Base-by-base conservation (phyloP, 2,113 vertebrate species). In the Nothobranchius kuhntae region DNA sequence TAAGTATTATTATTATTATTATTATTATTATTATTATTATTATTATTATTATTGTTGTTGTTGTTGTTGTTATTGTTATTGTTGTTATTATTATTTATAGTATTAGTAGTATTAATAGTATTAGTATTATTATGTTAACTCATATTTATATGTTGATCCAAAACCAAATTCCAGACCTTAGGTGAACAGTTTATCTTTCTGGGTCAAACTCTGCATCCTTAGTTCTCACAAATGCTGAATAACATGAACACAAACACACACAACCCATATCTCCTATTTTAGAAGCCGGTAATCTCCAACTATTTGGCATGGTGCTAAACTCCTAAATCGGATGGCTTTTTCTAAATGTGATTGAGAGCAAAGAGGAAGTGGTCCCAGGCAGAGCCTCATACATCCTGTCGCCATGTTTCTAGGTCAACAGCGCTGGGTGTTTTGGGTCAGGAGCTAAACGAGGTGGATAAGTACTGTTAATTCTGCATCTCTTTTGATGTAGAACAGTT, bases 231-330 rank as follows among this genome's bases (percentile, higher is more conserved):
- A 42, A 53, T 26, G n/a, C 17, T 45, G 10, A 35, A 21, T 45
- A 53, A 45, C 21, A 21, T 21, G 21, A 21, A 14, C 55, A 67
- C 45, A 71, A 42, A 65, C 57, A 75, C 63, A 64, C 52, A 61
- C 17, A 46, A 15, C n/a, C 73, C 71, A 57, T 72, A 78, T 73
- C 17, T 79, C 75, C 78, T 88, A 85, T 88, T 85, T 87, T 84
- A 73, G 70, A 81, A 83, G 50, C 55, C 7, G 78, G 85, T 89
- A 89, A 91, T 89, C 87, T 81, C 52, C 61, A 71, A 77, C 66
- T 79, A 82, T 92, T 87, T 88, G 75, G 78, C 69, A 21, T 17
- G 50, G 66, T 74, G 76, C 64, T 83, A 68, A 77, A 84, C 73
- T 68, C 82, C 71, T 76, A 76, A 87, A 74, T 85, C 73, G 71